Evolutionary conservation across 2,113 vertebrate genomes (phyloP).

Genomic region (Rhabdomys dilectus): DNA sequence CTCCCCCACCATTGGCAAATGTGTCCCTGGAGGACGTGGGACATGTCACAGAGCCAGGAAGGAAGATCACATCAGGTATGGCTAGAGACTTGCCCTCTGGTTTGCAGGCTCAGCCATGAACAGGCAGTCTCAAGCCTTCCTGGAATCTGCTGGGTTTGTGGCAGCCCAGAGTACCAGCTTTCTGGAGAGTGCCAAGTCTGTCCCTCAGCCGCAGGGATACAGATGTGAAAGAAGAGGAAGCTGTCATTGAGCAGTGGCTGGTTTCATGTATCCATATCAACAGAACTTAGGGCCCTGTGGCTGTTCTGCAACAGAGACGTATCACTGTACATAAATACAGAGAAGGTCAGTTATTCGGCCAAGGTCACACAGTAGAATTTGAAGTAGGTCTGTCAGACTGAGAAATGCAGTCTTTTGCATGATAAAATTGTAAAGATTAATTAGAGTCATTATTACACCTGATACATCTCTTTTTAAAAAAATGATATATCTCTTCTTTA

Average conservation of each 20-base stretch:
- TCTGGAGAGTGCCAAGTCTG: background rate
- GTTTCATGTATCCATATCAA: too few relatives aligned
- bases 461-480: background rate
- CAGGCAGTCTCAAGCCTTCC: background rate
- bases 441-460: background rate
- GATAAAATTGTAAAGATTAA: background rate
- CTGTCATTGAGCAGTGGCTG: accelerated
- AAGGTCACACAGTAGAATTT: conserved; percentile 42
- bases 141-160: background rate
- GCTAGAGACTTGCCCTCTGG: background rate
- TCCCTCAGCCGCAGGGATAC: accelerated
- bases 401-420: background rate
- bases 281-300: background rate
- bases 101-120: background rate
- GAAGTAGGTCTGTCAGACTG: background rate
- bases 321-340: background rate
- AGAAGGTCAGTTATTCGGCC: background rate
- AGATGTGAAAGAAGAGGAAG: background rate
- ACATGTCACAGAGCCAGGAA: accelerated
- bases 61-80: background rate
- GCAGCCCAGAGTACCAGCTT: background rate
- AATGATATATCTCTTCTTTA: too few relatives aligned
- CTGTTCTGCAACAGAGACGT: accelerated
- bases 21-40: background rate
- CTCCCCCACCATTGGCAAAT: background rate